Conservation (phyloP, 1,140 invertebrate species). For the Notospermus geniculatus region DNA sequence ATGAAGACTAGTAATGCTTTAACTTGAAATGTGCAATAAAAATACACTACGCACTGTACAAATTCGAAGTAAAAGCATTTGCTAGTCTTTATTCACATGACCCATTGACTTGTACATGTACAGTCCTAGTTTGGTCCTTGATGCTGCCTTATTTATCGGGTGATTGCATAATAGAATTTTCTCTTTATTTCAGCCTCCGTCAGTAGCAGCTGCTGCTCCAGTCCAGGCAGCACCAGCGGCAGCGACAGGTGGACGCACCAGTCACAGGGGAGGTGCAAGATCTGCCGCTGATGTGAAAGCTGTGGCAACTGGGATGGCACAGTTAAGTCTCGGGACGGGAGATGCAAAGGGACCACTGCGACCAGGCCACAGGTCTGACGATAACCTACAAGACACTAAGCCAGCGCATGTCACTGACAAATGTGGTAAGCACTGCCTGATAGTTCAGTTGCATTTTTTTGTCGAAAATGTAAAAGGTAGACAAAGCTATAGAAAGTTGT, state of each 20-base stretch:
- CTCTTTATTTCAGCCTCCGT: not conserved
- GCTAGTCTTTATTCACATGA: too few relatives aligned
- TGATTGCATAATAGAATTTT: too few relatives aligned
- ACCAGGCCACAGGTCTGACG: constrained; percentile 14
- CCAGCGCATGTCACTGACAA: constrained; percentile 37
- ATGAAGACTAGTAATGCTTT: too few relatives aligned
- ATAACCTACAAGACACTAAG: constrained; percentile 26
- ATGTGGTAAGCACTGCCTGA: constrained; percentile 27
- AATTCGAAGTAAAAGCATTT: too few relatives aligned
- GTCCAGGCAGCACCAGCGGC: constrained; percentile 15
- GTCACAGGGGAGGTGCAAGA: not conserved
- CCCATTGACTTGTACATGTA: too few relatives aligned
- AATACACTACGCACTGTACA: too few relatives aligned
- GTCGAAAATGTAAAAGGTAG: too few relatives aligned
- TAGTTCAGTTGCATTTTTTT: not conserved
- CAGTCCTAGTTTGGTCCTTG: too few relatives aligned
- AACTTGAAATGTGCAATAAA: too few relatives aligned
- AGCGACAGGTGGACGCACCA: constrained; percentile 17
- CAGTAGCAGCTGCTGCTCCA: constrained; percentile 22
- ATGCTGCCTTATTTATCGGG: too few relatives aligned
- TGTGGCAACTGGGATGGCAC: constrained; percentile 27
- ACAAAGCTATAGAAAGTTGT: constrained; percentile 5
- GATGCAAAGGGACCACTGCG: constrained; percentile 15
- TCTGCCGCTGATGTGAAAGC: constrained; percentile 15
- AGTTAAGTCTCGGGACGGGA: constrained; percentile 27